phyloP scores from a whole-genome alignment of 2,113 vertebrate species.

The Chloroceryle aenea region DNA sequence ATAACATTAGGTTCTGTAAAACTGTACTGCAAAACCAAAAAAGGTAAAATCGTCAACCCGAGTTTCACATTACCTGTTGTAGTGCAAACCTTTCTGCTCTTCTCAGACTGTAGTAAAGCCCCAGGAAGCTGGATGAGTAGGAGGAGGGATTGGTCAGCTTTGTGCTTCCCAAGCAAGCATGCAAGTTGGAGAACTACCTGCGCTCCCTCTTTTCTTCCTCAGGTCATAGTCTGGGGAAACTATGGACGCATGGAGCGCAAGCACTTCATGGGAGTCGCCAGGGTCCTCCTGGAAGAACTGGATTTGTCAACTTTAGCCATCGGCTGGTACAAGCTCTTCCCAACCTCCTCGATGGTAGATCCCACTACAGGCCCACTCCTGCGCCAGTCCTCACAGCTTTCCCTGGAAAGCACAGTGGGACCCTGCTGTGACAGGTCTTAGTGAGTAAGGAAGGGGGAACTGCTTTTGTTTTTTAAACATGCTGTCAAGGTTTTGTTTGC shows the following conservation, averaged over 20 bases:
- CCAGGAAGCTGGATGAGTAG: not conserved
- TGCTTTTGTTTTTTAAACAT: slow-evolving; percentile 71
- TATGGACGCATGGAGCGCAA: slow-evolving; percentile 98
- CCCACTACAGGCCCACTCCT: slow-evolving; percentile 92
- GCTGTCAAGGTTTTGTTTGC: slow-evolving; percentile 76
- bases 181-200: not conserved
- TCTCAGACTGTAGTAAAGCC: not conserved
- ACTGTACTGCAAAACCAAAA: not conserved
- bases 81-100: not conserved
- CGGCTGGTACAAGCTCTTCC: slow-evolving; percentile 99
- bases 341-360: slow-evolving; percentile 98
- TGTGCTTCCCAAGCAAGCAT: not conserved
- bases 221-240: slow-evolving; percentile 99
- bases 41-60: not conserved
- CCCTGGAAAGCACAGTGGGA: slow-evolving; percentile 95
- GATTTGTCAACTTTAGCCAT: slow-evolving; percentile 94
- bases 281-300: slow-evolving; percentile 95
- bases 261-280: slow-evolving; percentile 97
- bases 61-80: not conserved
- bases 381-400: slow-evolving; percentile 96
- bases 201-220: not conserved
- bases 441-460: slow-evolving; percentile 69
- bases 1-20: not conserved
- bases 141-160: not conserved
- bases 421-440: slow-evolving; percentile 96